phyloP scores from a whole-genome alignment of 2,888 invertebrate genomes.

The Dioctria linearis region DNA sequence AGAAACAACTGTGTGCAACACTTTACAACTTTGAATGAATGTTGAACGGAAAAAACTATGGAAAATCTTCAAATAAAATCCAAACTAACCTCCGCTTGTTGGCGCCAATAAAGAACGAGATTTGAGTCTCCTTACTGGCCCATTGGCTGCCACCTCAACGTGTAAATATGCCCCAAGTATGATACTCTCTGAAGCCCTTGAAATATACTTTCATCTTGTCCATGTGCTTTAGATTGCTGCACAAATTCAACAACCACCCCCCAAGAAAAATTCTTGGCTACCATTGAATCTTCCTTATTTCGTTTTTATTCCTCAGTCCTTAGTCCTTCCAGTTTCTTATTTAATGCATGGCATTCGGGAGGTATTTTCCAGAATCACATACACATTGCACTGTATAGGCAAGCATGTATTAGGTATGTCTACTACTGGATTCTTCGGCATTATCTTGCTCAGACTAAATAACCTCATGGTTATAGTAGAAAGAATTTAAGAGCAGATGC shows the following conservation, averaged over 20 bases:
- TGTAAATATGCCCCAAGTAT: slow-evolving; percentile 16
- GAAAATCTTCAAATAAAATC: slow-evolving; percentile 19
- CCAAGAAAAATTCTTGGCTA: neutral
- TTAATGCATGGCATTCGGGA: neutral
- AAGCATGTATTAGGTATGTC: neutral
- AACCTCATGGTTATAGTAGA: neutral
- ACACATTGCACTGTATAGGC: neutral
- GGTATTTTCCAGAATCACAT: neutral
- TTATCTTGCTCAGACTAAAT: neutral
- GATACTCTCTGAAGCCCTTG: neutral
- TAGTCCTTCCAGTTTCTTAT: neutral
- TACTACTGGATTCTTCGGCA: neutral
- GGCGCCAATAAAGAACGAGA: slow-evolving; percentile 46
- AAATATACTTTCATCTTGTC: neutral
- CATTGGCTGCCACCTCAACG: neutral
- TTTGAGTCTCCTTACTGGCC: slow-evolving; percentile 16
- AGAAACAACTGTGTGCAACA: slow-evolving; percentile 29
- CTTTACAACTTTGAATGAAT: neutral
- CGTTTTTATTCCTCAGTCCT: too few species aligned
- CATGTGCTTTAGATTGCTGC: slow-evolving; percentile 1
- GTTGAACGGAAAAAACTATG: neutral
- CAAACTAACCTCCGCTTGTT: slow-evolving; percentile 26
- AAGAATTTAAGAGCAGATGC: slow-evolving; percentile 7
- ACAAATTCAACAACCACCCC: neutral
- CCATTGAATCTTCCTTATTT: neutral